These are phyloP conservation scores for Pangasius larnaudii DNA, from an alignment of 2,797 vertebrate genomes.

Conservation along the genomic window DNA sequence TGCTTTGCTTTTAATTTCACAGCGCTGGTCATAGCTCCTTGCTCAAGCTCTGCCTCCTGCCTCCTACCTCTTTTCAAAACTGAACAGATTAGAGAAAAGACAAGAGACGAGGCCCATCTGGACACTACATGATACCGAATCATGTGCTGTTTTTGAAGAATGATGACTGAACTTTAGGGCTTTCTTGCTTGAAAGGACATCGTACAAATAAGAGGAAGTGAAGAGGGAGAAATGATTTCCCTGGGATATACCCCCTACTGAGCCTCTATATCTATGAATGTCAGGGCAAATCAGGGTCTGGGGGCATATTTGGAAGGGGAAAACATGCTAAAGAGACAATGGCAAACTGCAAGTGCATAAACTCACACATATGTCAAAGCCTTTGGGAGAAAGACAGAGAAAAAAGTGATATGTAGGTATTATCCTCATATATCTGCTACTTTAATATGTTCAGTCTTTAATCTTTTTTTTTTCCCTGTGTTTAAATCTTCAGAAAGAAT, in stretches of 20 bases:
- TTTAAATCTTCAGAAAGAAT: constrained; percentile 46
- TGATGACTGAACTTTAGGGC: constrained; percentile 80
- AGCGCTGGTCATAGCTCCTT: constrained; percentile 69
- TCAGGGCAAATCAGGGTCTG: background rate
- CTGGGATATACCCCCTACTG: constrained; percentile 68
- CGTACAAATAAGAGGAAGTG: constrained; percentile 76
- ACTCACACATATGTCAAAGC: background rate
- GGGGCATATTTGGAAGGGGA: background rate
- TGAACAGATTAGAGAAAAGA: constrained; percentile 68
- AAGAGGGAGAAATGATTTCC: constrained; percentile 70
- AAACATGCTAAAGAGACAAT: background rate
- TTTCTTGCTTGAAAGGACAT: constrained; percentile 79
- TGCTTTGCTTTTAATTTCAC: constrained; percentile 70
- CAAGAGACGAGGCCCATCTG: constrained; percentile 70
- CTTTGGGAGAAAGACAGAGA: background rate
- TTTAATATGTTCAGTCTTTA: constrained; percentile 25
- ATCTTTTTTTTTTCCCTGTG: background rate
- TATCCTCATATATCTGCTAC: constrained; percentile 31
- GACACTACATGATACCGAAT: constrained; percentile 74
- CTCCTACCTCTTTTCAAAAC: constrained; percentile 65
- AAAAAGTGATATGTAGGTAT: background rate
- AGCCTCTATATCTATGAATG: background rate
- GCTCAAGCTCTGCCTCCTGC: constrained; percentile 66
- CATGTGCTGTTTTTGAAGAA: constrained; percentile 78
- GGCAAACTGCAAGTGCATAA: background rate